Conservation (phyloP, 1,140 invertebrate genomes). For the Solenopsis invicta region DNA sequence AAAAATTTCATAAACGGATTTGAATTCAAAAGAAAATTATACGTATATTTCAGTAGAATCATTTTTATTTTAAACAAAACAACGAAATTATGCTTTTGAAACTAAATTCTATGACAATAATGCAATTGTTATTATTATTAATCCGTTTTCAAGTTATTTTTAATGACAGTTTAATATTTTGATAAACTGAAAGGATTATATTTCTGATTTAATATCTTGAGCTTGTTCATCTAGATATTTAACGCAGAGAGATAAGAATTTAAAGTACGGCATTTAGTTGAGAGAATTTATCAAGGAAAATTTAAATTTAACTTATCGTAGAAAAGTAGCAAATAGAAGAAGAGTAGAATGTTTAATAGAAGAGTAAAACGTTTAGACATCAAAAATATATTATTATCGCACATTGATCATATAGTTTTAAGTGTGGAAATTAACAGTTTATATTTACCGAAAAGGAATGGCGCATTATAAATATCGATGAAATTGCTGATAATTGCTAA, state of each 20-base stretch:
- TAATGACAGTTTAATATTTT: neutral
- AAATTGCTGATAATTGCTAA: constrained; percentile 18
- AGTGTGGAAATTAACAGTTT: neutral
- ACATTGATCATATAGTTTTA: neutral
- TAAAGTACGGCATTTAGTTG: neutral
- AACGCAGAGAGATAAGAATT: neutral
- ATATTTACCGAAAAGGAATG: neutral
- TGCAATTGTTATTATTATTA: neutral
- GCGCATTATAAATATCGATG: neutral
- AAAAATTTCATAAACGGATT: no score
- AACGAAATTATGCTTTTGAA: no score
- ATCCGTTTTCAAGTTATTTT: neutral
- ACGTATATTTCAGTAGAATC: no score
- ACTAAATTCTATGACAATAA: no score
- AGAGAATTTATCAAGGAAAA: neutral
- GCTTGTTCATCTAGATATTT: neutral
- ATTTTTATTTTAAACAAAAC: no score
- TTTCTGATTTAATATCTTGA: neutral
- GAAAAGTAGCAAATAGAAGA: neutral
- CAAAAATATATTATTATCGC: neutral
- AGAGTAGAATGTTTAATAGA: neutral
- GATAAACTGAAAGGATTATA: no score
- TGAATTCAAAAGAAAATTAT: no score
- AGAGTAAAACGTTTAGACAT: neutral
- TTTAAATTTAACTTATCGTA: neutral